Evolutionary conservation across 2,888 invertebrate species (phyloP).

Genomic region (Ichneumoninae sp.): DNA sequence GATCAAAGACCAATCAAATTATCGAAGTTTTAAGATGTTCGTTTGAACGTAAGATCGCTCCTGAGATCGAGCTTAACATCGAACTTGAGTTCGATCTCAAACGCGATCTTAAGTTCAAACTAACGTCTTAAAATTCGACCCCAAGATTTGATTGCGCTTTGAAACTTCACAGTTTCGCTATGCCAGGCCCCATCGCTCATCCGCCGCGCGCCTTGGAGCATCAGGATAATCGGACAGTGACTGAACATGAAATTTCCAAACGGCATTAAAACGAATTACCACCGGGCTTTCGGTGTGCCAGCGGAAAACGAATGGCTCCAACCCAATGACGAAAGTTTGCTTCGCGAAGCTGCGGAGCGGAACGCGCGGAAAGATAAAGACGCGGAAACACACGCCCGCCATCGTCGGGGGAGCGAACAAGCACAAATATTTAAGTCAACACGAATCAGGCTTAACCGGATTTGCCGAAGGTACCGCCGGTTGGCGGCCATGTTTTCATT

Average conservation of each 20-base stretch:
- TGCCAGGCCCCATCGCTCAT: neutral
- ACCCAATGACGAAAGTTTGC: slow-evolving; percentile 55
- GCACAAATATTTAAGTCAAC: slow-evolving; percentile 65
- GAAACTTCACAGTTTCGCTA: neutral
- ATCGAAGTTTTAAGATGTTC: too few species aligned
- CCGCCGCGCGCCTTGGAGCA: slow-evolving; percentile 6
- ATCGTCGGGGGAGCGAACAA: neutral
- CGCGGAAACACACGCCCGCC: neutral
- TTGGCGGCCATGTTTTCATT: slow-evolving; percentile 83
- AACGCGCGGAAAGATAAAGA: slow-evolving; percentile 11
- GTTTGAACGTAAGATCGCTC: too few species aligned
- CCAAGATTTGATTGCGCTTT: neutral
- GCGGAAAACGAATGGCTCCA: slow-evolving; percentile 55
- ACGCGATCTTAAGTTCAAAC: neutral
- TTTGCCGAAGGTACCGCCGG: slow-evolving; percentile 58
- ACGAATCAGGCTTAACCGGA: slow-evolving; percentile 58
- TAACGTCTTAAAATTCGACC: neutral
- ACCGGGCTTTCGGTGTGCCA: slow-evolving; percentile 15
- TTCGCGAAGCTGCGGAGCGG: slow-evolving; percentile 9
- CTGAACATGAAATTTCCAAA: slow-evolving; percentile 44
- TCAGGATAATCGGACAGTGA: slow-evolving; percentile 53
- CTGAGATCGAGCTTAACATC: too few species aligned
- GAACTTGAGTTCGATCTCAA: too few species aligned
- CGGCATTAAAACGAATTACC: slow-evolving; percentile 56
- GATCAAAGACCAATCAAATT: too few species aligned